These are phyloP conservation scores for Stenoptilia bipunctidactyla DNA, from an alignment of 2,888 invertebrate genomes.

Conservation along the genomic window DNA sequence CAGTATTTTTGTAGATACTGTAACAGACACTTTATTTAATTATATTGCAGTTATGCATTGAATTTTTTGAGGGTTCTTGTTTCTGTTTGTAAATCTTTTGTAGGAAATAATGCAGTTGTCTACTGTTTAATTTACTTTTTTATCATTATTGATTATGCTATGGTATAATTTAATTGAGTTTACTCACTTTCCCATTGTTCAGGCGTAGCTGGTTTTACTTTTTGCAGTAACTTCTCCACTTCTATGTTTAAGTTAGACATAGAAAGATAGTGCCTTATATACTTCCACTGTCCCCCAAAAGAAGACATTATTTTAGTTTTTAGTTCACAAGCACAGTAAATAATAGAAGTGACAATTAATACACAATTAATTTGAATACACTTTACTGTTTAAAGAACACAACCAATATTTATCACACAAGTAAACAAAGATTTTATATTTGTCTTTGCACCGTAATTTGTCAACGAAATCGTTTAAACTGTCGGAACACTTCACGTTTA, in stretches of 20 bases:
- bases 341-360: background rate
- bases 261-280: conserved; percentile 52
- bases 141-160: background rate
- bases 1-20: too few species aligned
- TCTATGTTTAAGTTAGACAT: conserved; percentile 42
- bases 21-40: too few species aligned
- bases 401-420: background rate
- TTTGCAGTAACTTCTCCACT: conserved; percentile 49
- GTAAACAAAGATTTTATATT: too few species aligned
- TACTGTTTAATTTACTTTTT: too few species aligned
- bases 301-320: conserved; percentile 40
- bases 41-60: too few species aligned
- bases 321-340: background rate
- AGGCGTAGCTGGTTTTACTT: conserved; percentile 39
- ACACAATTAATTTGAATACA: background rate
- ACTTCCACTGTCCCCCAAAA: conserved; percentile 53
- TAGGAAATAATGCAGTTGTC: too few species aligned
- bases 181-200: conserved; percentile 58
- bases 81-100: too few species aligned
- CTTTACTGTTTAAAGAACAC: background rate
- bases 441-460: too few species aligned
- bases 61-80: too few species aligned
- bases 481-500: too few species aligned
- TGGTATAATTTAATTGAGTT: conserved; percentile 1
- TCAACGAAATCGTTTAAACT: too few species aligned